Conservation (phyloP, 1,140 invertebrate genomes). For the Nasonia vitripennis region DNA sequence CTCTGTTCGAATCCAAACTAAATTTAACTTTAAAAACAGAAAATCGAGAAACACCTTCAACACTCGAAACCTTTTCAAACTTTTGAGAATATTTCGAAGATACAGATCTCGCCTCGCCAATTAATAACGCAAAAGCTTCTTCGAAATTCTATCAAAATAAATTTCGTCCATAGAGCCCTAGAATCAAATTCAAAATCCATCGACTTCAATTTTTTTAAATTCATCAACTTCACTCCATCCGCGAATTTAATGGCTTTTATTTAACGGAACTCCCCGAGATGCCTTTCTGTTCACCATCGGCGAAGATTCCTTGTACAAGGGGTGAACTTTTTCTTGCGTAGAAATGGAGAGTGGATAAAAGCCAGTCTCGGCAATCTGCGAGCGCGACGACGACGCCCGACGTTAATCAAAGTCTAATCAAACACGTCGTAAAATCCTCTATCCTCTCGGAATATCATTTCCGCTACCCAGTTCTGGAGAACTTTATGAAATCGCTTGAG, state of each 20-base stretch:
- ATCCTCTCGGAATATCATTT: neutral
- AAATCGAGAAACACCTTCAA: too few species aligned
- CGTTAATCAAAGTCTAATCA: constrained; percentile 42
- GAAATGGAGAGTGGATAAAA: neutral
- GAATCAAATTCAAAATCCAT: neutral
- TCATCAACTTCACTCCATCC: neutral
- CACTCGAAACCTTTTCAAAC: too few species aligned
- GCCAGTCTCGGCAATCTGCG: neutral
- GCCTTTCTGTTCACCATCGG: neutral
- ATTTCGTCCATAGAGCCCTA: too few species aligned
- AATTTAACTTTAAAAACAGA: too few species aligned
- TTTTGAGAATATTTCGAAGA: too few species aligned
- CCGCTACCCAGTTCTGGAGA: neutral
- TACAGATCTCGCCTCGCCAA: too few species aligned
- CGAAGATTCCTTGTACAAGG: neutral
- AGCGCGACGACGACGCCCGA: neutral
- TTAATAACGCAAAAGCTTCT: too few species aligned
- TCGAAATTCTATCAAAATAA: too few species aligned
- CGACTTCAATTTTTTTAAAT: neutral
- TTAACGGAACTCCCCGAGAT: neutral
- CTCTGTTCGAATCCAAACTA: too few species aligned
- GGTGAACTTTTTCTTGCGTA: neutral
- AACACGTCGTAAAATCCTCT: constrained; percentile 17
- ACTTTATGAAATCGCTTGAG: neutral
- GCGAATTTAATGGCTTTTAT: neutral